A percentile compares a stretch with the other conserved stretches of the same genome.
Conservation (phyloP, 1,140 invertebrate genomes). For the Aphelenchoides besseyi region DNA sequence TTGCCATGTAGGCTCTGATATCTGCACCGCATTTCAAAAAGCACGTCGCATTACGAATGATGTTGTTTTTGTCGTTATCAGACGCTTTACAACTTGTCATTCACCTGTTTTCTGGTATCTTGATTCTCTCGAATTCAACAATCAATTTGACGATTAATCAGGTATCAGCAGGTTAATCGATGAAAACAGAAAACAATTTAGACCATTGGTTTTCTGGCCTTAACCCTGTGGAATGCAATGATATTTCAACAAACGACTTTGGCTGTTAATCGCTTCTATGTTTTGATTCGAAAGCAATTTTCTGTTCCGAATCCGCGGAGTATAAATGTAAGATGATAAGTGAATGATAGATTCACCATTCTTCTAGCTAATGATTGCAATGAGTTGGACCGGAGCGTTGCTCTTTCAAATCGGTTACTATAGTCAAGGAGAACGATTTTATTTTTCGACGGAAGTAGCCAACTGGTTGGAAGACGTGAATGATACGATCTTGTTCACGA, state of each 20-base stretch:
- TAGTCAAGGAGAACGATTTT: background rate
- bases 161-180: too few relatives aligned
- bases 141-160: background rate
- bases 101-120: background rate
- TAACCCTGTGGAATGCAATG: slow-evolving; percentile 1
- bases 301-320: background rate
- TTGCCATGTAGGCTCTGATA: background rate
- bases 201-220: background rate
- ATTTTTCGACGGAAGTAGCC: background rate
- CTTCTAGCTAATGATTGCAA: background rate
- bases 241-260: slow-evolving; percentile 4
- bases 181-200: background rate
- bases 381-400: background rate
- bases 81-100: slow-evolving; percentile 4
- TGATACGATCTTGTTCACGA: background rate
- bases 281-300: background rate
- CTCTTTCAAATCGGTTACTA: background rate
- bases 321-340: slow-evolving; percentile 1
- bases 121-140: background rate
- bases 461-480: background rate
- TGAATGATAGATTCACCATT: background rate
- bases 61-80: background rate
- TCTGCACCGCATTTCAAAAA: slow-evolving; percentile 1
- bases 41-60: slow-evolving; percentile 5
- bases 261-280: slow-evolving; percentile 6